These are phyloP conservation scores for Tachysurus fulvidraco DNA, from an alignment of 2,113 vertebrate species.

Conservation along the genomic window DNA sequence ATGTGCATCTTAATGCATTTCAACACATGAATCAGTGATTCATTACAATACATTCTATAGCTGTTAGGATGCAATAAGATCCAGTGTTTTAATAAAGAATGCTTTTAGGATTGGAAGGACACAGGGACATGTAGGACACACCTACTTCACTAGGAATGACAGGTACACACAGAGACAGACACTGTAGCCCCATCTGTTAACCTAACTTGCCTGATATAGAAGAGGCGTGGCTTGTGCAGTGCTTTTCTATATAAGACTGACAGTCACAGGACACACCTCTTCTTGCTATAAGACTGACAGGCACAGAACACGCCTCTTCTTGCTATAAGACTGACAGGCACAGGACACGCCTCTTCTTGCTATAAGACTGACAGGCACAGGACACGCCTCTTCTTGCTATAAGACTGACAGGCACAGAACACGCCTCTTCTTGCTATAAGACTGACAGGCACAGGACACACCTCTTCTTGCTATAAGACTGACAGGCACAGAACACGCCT, in stretches of 20 bases:
- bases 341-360: too few relatives aligned
- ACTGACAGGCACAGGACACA: too few relatives aligned
- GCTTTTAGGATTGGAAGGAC: not conserved
- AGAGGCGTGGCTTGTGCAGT: too few relatives aligned
- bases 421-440: too few relatives aligned
- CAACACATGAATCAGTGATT: constrained; percentile 5
- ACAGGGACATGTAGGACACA: not conserved
- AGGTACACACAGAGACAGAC: not conserved
- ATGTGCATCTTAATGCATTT: not conserved
- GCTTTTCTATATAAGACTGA: not conserved
- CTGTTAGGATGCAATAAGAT: not conserved
- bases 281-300: not conserved
- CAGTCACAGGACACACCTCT: not conserved
- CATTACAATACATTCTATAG: not conserved
- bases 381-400: too few relatives aligned
- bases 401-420: too few relatives aligned
- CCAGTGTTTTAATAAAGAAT: not conserved
- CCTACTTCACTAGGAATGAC: not conserved
- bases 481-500: too few relatives aligned
- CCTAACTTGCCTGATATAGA: not conserved
- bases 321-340: too few relatives aligned
- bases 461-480: too few relatives aligned
- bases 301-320: too few relatives aligned
- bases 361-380: too few relatives aligned
- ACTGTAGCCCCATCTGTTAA: not conserved